Evolutionary conservation across 2,888 invertebrate species (phyloP), one percentile per base, ranked within the genome.

Genomic region (Athalia rosae): DNA sequence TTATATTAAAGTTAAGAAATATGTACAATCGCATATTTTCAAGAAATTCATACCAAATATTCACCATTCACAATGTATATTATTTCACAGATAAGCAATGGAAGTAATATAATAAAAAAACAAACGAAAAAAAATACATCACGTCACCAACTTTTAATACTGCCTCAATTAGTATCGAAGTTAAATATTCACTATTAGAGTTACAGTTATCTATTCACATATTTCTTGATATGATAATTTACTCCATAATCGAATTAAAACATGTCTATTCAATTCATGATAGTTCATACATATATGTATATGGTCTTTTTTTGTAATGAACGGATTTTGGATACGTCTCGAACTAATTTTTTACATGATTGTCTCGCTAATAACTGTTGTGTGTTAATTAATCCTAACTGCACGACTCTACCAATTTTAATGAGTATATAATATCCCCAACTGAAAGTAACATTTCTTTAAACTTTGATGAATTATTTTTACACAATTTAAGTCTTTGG

Each of bases 261-360:
- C 61, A 74, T 8, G 47, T 62, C 48, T 61, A 74, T 11, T 58
- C 45, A 73, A 48, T 74, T 61, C 9, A 59, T 47, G 58, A 15
- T 28, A 48, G 28, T 11, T n/a, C 15, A 59, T 59, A 15, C 4
- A 59, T 3, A 15, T 59, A 53, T 7, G 11, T 71, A 48, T 64
- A 64, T 66, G 71, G 56, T 71, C 58, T 71, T 58, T n/a, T 58
- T 58, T 71, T 58, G 80, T 80, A 83, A 81, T 81, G 81, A 74
- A 5, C 50, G 67, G 48, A 43, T 79, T 79, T 71, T 71, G 78
- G 84, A 84, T 84, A 84, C 84, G 82, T 80, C 77, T 82, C 77
- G 76, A 80, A 81, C 78, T 83, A 82, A 74, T 64, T 83, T 28
- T 28, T 80, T 56, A 69, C 80, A 77, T 84, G 84, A 84, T 84